A percentile compares a stretch with the other conserved stretches of the same genome.
These are phyloP conservation scores for Phorcus lineatus DNA, from an alignment of 2,888 invertebrate species.

Conservation along the genomic window DNA sequence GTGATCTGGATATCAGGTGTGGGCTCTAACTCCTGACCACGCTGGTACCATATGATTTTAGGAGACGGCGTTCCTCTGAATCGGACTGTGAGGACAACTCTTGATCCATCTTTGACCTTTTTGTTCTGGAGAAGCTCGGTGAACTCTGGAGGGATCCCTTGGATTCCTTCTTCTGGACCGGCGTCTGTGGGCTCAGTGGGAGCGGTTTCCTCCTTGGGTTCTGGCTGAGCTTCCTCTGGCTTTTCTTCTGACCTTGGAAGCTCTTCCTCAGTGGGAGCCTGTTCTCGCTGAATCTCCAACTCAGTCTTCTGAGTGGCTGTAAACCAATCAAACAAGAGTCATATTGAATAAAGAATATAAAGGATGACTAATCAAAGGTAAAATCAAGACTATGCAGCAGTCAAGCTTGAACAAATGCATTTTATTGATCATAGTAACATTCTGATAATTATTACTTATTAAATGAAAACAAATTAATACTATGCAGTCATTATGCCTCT, in stretches of 20 bases:
- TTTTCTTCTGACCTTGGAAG: slow-evolving; percentile 40
- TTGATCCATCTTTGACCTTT: slow-evolving; percentile 93
- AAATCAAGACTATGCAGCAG: too few species aligned
- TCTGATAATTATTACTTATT: background rate
- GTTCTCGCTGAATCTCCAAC: slow-evolving; percentile 21
- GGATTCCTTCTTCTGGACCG: slow-evolving; percentile 74
- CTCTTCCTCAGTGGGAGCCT: slow-evolving; percentile 34
- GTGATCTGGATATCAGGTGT: slow-evolving; percentile 74
- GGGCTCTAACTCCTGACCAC: slow-evolving; percentile 75
- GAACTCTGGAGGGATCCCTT: slow-evolving; percentile 90
- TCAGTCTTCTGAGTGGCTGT: slow-evolving; percentile 1
- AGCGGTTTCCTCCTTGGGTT: slow-evolving; percentile 31
- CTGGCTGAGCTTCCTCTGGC: slow-evolving; percentile 39
- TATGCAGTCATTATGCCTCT: background rate
- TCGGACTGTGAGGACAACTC: slow-evolving; percentile 73
- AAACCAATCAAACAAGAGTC: background rate
- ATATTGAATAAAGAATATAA: background rate
- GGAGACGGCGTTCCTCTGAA: slow-evolving; percentile 69
- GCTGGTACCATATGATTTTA: slow-evolving; percentile 75
- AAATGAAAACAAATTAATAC: background rate
- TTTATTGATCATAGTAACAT: too few species aligned
- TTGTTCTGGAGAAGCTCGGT: slow-evolving; percentile 83
- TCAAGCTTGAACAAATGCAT: too few species aligned
- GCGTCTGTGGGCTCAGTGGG: slow-evolving; percentile 46
- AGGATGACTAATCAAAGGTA: background rate